Evolutionary conservation across 37 sponge, comb jelly and placozoan genomes (phyloP).

Genomic region (Petrosia ficiformis): DNA sequence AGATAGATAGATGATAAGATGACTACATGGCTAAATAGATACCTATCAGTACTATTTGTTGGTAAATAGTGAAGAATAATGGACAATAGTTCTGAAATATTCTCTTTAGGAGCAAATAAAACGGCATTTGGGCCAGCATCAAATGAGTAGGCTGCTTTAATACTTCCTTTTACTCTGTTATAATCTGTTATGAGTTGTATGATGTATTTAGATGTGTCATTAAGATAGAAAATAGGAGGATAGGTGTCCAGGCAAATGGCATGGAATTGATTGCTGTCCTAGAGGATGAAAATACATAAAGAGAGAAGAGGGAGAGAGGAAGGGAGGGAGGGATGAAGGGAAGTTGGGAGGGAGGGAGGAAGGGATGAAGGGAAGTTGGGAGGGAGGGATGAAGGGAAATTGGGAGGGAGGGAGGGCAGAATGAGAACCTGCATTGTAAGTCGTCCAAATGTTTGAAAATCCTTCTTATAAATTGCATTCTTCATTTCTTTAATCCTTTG

Average conservation of each 20-base stretch:
- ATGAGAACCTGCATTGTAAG: slow-evolving; percentile 87
- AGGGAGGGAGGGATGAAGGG: no score
- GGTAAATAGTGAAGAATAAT: slow-evolving; percentile 67
- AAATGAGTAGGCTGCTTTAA: slow-evolving; percentile 92
- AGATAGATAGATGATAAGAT: no score
- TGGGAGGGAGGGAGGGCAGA: no score
- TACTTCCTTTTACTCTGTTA: slow-evolving; percentile 58
- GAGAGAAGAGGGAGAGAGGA: no score
- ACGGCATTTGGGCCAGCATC: slow-evolving; percentile 99
- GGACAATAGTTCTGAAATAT: slow-evolving; percentile 57
- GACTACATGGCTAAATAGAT: not conserved
- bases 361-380: no score
- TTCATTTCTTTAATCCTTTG: slow-evolving; percentile 78
- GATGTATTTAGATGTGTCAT: slow-evolving; percentile 74
- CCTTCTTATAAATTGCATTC: slow-evolving; percentile 67
- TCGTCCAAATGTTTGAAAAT: slow-evolving; percentile 77
- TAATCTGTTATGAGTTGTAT: slow-evolving; percentile 80
- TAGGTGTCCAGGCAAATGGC: slow-evolving; percentile 95
- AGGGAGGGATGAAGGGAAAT: no score
- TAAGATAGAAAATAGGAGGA: slow-evolving; percentile 95
- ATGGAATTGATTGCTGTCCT: slow-evolving; percentile 99
- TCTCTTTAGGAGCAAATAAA: slow-evolving; percentile 47
- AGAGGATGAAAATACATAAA: slow-evolving; percentile 8
- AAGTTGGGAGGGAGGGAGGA: no score
- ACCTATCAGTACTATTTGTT: slow-evolving; percentile 21